Evolutionary conservation across 2,113 vertebrate species (phyloP), one percentile per base, ranked within the genome.

Genomic region (Triplophysa tibetana): DNA sequence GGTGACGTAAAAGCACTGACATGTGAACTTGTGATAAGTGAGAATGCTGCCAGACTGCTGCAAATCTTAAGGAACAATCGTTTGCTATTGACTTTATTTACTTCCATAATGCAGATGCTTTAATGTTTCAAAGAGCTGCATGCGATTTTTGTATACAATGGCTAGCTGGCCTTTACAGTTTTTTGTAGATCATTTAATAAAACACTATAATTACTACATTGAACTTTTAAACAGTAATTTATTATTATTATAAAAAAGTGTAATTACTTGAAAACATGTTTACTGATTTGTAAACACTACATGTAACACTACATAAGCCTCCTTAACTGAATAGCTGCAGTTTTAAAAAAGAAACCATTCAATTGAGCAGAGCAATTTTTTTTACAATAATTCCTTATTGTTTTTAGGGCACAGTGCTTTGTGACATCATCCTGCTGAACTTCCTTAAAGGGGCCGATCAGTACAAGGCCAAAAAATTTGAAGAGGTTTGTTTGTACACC

Each of bases 381-480:
- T 60, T 43, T 9, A 50, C 14, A 12, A 54, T 26, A 38, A 4
- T 54, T 61, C 61, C n/a, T 75, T 48, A 56, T 33, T 82, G 65
- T 45, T 79, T 33, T 75, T 67, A 98, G 96, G 96, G 96, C 1
- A 96, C 96, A 0, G 96, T 98, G 75, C 93, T 98, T 52, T 98
- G 97, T 56, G 97, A 98, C 84, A 96, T 98, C 86, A 98, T 98
- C 83, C 90, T 98, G 75, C 93, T 98, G 81, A 96, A 98, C 89
- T 98, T 98, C 91, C 92, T 98, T 84, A 97, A 96, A 88, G 96
- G 96, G 2, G 96, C 96, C 0, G 95, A 97, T 77, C 95, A 95
- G 79, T 98, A 98, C 93, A 98, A 98, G 82, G 95, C 96, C 70
- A 96, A 93, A 89, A 98, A 98, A 89, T 98, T 98, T 73, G 96